These are phyloP conservation scores for Perognathus longimembris DNA, from an alignment of 2,113 vertebrate genomes.

Conservation along the genomic window DNA sequence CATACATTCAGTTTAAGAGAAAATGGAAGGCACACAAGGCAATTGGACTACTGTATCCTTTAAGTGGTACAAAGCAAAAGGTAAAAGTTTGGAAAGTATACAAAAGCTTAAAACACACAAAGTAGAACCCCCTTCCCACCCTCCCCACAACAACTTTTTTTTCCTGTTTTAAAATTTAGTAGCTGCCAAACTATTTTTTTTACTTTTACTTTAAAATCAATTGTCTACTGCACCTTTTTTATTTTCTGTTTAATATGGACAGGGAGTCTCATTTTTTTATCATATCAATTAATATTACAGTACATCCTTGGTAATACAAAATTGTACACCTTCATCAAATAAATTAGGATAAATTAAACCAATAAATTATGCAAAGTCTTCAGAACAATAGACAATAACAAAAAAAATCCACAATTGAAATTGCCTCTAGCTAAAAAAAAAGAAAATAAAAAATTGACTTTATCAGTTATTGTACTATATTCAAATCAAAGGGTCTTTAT, in stretches of 20 bases:
- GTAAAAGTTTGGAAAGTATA: slow-evolving; percentile 93
- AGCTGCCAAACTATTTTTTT: slow-evolving; percentile 92
- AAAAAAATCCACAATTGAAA: slow-evolving; percentile 93
- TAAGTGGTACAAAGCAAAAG: slow-evolving; percentile 96
- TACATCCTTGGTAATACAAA: slow-evolving; percentile 97
- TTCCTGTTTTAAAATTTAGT: slow-evolving; percentile 90
- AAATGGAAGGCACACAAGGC: slow-evolving; percentile 98
- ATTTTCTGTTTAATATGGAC: slow-evolving; percentile 87
- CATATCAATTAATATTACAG: slow-evolving; percentile 95
- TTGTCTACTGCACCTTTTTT: slow-evolving; percentile 92
- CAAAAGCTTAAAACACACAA: slow-evolving; percentile 94
- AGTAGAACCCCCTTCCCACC: slow-evolving; percentile 87
- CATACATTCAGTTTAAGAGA: slow-evolving; percentile 99
- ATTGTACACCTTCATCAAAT: slow-evolving; percentile 98
- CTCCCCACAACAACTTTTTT: slow-evolving; percentile 81
- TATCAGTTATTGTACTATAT: slow-evolving; percentile 92
- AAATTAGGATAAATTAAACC: slow-evolving; percentile 99
- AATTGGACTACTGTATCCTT: slow-evolving; percentile 96
- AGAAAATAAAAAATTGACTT: slow-evolving; percentile 90
- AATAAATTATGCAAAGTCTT: slow-evolving; percentile 99
- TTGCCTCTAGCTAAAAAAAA: slow-evolving; percentile 90
- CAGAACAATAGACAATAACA: slow-evolving; percentile 96
- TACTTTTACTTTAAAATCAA: slow-evolving; percentile 89
- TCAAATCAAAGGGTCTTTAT: slow-evolving; percentile 94
- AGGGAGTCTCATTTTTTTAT: slow-evolving; percentile 90